phyloP scores from a whole-genome alignment of 2,113 vertebrate genomes.

The Rutilus rutilus region DNA sequence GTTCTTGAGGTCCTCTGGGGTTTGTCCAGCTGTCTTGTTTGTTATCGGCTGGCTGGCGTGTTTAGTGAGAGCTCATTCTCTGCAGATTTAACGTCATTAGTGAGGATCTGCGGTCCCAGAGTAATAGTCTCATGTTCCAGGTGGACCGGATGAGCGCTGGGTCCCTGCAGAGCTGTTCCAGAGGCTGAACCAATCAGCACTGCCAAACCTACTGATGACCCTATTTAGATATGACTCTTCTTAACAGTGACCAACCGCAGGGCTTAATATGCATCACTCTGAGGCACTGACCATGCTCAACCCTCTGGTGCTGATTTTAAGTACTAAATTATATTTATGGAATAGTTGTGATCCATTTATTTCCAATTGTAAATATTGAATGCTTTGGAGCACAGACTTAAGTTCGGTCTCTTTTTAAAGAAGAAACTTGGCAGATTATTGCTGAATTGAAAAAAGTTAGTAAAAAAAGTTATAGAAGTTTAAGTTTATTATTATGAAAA shows the following conservation, averaged over 20 bases:
- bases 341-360: too few species aligned
- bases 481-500: too few species aligned
- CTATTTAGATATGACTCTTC: background rate
- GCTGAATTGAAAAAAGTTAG: too few species aligned
- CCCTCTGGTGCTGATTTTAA: too few species aligned
- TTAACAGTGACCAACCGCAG: background rate
- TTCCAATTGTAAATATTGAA: too few species aligned
- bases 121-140: background rate
- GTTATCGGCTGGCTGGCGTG: background rate
- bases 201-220: background rate
- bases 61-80: conserved; percentile 18
- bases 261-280: too few species aligned
- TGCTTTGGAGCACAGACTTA: too few species aligned
- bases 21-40: conserved; percentile 29
- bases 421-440: too few species aligned
- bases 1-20: conserved; percentile 25
- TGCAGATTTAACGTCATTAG: conserved; percentile 25
- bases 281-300: too few species aligned
- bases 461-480: too few species aligned
- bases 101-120: conserved; percentile 3
- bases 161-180: background rate
- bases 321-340: too few species aligned
- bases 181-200: background rate
- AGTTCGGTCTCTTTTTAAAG: too few species aligned
- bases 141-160: conserved; percentile 3